These are phyloP conservation scores for Clepsis dumicolana DNA, from an alignment of 2,888 invertebrate genomes.

Conservation along the genomic window DNA sequence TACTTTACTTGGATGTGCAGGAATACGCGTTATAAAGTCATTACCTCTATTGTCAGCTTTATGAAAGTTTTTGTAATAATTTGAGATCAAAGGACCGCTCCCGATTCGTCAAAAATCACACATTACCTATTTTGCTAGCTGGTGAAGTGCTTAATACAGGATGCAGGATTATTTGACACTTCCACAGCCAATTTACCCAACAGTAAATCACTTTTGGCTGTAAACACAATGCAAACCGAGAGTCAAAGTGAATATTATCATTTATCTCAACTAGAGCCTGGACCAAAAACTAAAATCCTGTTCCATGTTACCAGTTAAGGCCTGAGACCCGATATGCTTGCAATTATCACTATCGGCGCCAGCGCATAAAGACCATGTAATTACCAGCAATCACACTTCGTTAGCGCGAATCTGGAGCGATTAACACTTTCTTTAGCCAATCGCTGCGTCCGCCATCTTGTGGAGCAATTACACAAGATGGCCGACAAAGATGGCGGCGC, in stretches of 20 bases:
- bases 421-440: conserved; percentile 77
- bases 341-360: conserved; percentile 14
- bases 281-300: background rate
- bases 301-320: background rate
- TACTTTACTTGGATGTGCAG: background rate
- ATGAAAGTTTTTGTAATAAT: background rate
- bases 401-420: conserved; percentile 77
- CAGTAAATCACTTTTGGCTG: too few species aligned
- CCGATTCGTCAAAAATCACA: background rate
- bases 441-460: conserved; percentile 75
- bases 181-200: too few species aligned
- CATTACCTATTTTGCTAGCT: too few species aligned
- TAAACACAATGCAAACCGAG: too few species aligned
- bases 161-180: too few species aligned
- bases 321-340: background rate
- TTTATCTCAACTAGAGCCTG: background rate
- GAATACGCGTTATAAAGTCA: background rate
- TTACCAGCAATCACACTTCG: conserved; percentile 76
- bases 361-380: conserved; percentile 52
- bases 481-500: conserved; percentile 69
- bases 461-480: conserved; percentile 71
- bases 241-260: too few species aligned
- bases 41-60: background rate
- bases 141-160: too few species aligned
- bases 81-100: background rate